Base-by-base conservation (phyloP, 2,888 invertebrate species). In the Craniophora ligustri region DNA sequence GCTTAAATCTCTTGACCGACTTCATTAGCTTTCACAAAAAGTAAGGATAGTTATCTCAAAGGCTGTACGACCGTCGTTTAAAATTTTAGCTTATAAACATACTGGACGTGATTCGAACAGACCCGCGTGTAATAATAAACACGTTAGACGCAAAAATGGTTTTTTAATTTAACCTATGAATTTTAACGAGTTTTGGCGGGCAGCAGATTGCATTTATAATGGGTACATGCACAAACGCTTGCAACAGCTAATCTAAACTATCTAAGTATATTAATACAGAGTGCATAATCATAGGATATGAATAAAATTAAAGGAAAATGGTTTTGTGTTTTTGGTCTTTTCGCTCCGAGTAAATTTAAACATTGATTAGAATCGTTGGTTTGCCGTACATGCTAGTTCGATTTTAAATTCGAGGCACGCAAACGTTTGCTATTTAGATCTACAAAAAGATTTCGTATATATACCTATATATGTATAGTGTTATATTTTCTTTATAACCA, bases 81-180 rank as follows among this genome's bases (percentile, higher is more conserved):
- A 10, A 48, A 41, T 45, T 18, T 14, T 21, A 34, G 15, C 34
- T 44, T 55, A 38, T 41, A 55, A 63, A 67, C 13, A 48, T 26
- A 48, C 16, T 38, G 40, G n/a, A 16, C 28, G 23, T 11, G 14
- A 39, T 35, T 40, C 18, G 23, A 40, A 35, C 41, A 21, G 7
- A 13, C 23, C 6, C 35, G 40, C 13, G 15, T 14, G 55, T 30
- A 10, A 21, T 16, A 40, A 44, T 34, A 47, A 44, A 40, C 64
- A 38, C 28, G 32, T 45, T 35, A 36, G 31, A 14, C 5, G n/a
- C 23, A 44, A 28, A 14, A 67, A 67, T 54, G 38, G 35, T 67
- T 54, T 67, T 53, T 47, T 54, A 47, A 67, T 63, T 47, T 35
- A 48, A 67, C 40, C 68, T 63, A 68, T 67, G 63, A 47, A 63